A percentile compares a stretch with the other conserved stretches of the same genome.
Evolutionary conservation across 2,888 invertebrate genomes (phyloP).

Genomic region (Lymantria monacha): DNA sequence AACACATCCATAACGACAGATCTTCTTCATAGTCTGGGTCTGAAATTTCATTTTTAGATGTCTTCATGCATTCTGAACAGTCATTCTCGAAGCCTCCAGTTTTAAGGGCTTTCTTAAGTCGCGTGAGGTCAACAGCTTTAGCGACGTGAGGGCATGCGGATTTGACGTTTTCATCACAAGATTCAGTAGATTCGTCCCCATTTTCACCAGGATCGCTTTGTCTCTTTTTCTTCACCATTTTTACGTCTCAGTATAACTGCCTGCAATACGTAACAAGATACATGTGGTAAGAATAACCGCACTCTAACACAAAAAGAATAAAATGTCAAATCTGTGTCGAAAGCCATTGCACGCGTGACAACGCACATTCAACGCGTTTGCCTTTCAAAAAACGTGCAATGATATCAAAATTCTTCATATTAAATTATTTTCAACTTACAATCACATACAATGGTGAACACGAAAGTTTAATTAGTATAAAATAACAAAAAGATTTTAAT

Average conservation of each 20-base stretch:
- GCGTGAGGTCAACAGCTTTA: conserved; percentile 85
- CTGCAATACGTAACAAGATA: conserved; percentile 79
- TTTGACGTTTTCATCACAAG: conserved; percentile 85
- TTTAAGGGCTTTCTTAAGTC: conserved; percentile 82
- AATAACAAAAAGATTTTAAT: conserved; percentile 46
- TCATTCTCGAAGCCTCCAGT: conserved; percentile 75
- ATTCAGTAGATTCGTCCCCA: conserved; percentile 86
- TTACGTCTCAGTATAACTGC: conserved; percentile 59
- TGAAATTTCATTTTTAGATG: conserved; percentile 57
- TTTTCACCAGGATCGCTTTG: conserved; percentile 85
- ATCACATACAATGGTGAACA: conserved; percentile 58
- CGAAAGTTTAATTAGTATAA: conserved; percentile 41
- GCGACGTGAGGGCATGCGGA: conserved; percentile 86
- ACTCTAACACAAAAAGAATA: conserved; percentile 74
- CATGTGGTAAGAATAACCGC: conserved; percentile 77
- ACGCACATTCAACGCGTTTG: conserved; percentile 69
- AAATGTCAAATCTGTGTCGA: conserved; percentile 80
- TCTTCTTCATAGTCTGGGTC: conserved; percentile 78
- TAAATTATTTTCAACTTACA: conserved; percentile 60
- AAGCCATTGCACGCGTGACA: conserved; percentile 81
- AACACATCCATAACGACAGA: conserved; percentile 87
- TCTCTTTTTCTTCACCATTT: conserved; percentile 89
- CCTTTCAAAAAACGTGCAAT: conserved; percentile 27
- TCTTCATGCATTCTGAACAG: conserved; percentile 83
- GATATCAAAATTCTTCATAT: conserved; percentile 33